Conservation (phyloP, 2,797 vertebrate species). For the Heliangelus exortis region DNA sequence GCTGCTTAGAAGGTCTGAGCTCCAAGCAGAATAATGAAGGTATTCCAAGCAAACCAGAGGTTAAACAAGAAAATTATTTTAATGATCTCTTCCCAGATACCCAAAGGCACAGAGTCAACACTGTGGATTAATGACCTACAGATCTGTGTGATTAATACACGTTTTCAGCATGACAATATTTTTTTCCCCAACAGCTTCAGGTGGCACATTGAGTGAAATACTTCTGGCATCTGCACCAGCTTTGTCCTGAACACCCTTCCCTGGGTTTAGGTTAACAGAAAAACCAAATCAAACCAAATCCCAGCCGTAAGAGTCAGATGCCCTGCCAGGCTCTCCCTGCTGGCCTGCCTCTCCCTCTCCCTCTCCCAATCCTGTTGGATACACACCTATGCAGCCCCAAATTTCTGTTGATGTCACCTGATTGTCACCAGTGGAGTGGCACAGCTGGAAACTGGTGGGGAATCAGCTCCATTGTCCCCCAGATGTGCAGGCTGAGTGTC, state of each 20-base stretch:
- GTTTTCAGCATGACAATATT: conserved; percentile 17
- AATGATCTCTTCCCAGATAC: conserved; percentile 55
- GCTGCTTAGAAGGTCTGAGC: neutral
- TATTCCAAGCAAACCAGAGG: neutral
- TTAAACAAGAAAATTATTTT: conserved; percentile 55
- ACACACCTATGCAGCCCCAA: neutral
- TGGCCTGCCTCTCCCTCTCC: neutral
- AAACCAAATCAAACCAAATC: neutral
- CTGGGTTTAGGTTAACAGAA: neutral
- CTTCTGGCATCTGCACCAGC: neutral
- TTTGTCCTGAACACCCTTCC: neutral
- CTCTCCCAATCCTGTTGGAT: neutral
- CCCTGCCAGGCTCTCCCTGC: neutral
- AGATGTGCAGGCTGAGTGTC: neutral
- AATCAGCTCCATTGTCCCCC: neutral
- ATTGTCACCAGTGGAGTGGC: neutral
- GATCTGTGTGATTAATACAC: neutral
- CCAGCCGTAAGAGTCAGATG: neutral
- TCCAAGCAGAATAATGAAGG: neutral
- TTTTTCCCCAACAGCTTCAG: conserved; percentile 19
- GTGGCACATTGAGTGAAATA: conserved; percentile 30
- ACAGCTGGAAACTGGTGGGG: neutral
- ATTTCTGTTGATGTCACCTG: neutral
- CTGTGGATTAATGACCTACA: conserved; percentile 62
- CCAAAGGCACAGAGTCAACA: conserved; percentile 69